Evolutionary conservation across 2,113 vertebrate genomes (phyloP).

Genomic region (Lontra canadensis): DNA sequence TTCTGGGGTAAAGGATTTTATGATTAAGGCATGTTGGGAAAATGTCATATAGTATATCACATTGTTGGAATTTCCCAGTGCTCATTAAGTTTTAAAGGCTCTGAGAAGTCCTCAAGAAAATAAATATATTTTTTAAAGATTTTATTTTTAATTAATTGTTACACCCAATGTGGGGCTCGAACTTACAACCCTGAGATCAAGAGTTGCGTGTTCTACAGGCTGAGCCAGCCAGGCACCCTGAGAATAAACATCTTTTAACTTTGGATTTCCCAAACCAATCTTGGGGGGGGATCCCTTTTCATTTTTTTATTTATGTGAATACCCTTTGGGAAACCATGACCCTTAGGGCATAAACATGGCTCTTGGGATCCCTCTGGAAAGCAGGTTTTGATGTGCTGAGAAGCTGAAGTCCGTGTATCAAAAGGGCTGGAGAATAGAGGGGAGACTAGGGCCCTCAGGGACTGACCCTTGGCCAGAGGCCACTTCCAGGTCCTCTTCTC

Average conservation of each 20-base stretch:
- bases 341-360: neutral
- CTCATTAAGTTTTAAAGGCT: neutral
- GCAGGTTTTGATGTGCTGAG: neutral
- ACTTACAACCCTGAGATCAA: neutral
- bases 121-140: neutral
- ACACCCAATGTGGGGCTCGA: neutral
- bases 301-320: neutral
- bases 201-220: neutral
- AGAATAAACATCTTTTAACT: neutral
- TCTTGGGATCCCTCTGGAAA: neutral
- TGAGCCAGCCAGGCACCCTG: neutral
- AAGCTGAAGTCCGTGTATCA: neutral
- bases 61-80: neutral
- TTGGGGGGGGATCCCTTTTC: neutral
- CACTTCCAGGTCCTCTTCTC: neutral
- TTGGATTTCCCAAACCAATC: neutral
- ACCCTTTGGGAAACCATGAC: neutral
- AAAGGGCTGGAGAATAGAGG: neutral
- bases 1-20: neutral
- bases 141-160: neutral
- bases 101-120: neutral
- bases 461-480: neutral
- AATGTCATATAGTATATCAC: neutral
- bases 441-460: neutral
- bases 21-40: neutral